A percentile compares a stretch with the other conserved stretches of the same genome.
These are phyloP conservation scores for Regulus satrapa DNA, from an alignment of 2,113 vertebrate species.

Conservation along the genomic window DNA sequence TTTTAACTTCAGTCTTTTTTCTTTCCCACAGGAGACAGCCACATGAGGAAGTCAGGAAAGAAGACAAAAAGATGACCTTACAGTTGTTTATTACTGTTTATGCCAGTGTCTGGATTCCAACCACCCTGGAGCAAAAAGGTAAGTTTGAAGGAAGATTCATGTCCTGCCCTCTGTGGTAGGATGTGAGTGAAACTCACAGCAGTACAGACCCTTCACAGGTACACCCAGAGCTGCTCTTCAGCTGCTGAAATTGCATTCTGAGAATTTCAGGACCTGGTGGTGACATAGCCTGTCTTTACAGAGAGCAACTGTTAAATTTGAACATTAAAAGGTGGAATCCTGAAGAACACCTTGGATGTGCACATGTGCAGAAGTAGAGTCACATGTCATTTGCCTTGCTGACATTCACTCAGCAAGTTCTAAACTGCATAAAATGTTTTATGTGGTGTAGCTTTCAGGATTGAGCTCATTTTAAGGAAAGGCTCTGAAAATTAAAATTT, in stretches of 20 bases:
- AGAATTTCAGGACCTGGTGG: neutral
- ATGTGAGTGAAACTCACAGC: neutral
- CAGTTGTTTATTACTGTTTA: constrained; percentile 69
- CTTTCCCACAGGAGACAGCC: neutral
- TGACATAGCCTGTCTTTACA: neutral
- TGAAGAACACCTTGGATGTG: neutral
- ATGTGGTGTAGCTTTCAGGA: neutral
- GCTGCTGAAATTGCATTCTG: neutral
- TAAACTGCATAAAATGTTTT: neutral
- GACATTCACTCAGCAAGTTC: neutral
- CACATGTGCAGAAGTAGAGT: neutral
- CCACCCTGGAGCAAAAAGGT: constrained; percentile 57
- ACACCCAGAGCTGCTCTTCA: neutral
- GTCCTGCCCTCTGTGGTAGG: neutral
- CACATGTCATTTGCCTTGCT: neutral
- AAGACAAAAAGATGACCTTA: neutral
- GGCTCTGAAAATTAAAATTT: neutral
- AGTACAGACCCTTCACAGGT: neutral
- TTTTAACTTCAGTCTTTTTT: neutral
- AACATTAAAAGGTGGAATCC: neutral
- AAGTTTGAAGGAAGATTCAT: neutral
- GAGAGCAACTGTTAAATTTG: neutral
- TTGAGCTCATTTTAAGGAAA: neutral
- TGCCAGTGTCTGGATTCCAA: constrained; percentile 60
- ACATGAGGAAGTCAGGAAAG: neutral